These are phyloP conservation scores for Myodes glareolus DNA, from an alignment of 2,113 vertebrate species.

Conservation along the genomic window DNA sequence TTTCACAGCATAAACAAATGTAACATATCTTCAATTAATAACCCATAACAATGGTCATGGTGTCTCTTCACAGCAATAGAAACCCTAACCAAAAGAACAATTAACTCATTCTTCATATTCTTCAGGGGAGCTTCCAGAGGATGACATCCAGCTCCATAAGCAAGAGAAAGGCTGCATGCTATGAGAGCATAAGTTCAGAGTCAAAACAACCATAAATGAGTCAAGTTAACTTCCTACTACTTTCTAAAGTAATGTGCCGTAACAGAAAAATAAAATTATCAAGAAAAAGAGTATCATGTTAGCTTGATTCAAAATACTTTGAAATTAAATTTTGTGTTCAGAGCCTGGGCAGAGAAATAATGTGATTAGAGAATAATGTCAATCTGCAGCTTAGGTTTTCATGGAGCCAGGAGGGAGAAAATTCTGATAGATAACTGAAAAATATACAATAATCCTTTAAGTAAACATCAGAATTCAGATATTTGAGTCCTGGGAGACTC, in stretches of 20 bases:
- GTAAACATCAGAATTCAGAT: not conserved
- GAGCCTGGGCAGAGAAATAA: not conserved
- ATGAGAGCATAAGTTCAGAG: not conserved
- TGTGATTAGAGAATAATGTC: not conserved
- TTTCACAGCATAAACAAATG: no score
- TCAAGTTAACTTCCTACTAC: not conserved
- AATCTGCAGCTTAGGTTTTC: not conserved
- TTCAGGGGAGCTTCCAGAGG: not conserved
- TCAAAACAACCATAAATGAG: not conserved
- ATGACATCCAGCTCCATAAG: no score
- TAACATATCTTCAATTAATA: no score
- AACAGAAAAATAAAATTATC: not conserved
- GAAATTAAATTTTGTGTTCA: conserved; percentile 40
- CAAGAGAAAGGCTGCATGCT: not conserved
- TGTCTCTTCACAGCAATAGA: not conserved
- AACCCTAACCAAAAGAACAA: not conserved
- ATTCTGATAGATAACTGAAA: not conserved
- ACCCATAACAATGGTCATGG: not conserved
- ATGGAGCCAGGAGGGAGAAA: not conserved
- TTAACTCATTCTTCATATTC: not conserved
- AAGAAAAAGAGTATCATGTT: not conserved
- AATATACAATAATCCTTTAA: not conserved
- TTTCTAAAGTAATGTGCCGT: not conserved
- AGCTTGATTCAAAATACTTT: not conserved
- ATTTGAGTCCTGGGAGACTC: not conserved